phyloP scores from a whole-genome alignment of 92 coral and sea anemone genomes.

The Bergia sp. region DNA sequence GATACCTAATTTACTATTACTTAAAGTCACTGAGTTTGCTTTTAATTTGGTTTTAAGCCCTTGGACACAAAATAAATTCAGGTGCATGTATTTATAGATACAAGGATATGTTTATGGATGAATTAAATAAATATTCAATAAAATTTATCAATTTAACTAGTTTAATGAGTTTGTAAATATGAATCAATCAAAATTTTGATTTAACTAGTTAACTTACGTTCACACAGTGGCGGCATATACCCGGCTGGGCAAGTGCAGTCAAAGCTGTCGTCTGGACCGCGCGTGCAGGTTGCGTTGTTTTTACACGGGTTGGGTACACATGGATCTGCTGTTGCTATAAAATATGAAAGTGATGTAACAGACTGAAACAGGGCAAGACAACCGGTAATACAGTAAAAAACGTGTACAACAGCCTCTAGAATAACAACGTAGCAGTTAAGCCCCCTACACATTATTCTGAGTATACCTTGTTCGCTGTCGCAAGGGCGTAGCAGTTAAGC shows the following conservation, averaged over 20 bases:
- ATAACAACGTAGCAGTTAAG: not conserved
- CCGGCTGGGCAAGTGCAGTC: slow-evolving; percentile 88
- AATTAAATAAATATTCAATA: no score
- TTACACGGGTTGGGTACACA: slow-evolving; percentile 90
- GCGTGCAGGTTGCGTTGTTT: slow-evolving; percentile 82
- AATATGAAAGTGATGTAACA: not conserved
- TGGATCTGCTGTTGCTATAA: slow-evolving; percentile 61
- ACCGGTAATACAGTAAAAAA: not conserved
- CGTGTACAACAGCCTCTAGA: not conserved
- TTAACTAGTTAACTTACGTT: slow-evolving; percentile 56
- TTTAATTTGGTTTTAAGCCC: not conserved
- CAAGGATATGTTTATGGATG: no score
- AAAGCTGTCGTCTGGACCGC: slow-evolving; percentile 85
- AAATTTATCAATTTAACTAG: no score
- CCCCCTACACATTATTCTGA: not conserved
- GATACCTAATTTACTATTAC: not conserved
- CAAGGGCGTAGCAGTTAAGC: no score
- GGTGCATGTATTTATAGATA: no score
- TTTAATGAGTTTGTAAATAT: no score
- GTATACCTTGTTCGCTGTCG: no score
- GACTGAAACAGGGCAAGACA: not conserved
- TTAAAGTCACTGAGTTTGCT: not conserved
- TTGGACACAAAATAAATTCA: not conserved
- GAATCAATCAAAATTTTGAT: not conserved
- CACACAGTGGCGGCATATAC: slow-evolving; percentile 82